phyloP scores from a whole-genome alignment of 2,113 vertebrate genomes.

The Chitala chitala region DNA sequence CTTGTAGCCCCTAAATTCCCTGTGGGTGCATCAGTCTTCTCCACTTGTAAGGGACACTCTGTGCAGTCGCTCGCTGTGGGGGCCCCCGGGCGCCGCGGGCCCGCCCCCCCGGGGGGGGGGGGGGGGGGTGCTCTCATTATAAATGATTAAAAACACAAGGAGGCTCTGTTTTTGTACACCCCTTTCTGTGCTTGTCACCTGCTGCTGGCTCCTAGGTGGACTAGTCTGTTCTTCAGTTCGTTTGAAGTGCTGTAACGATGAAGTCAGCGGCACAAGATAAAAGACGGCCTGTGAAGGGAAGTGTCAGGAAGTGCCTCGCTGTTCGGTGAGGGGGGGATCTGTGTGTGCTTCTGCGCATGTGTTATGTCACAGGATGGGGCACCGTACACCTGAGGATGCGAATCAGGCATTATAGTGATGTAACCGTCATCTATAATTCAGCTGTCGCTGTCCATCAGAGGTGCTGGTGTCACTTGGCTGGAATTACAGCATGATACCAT shows the following conservation, averaged over 20 bases:
- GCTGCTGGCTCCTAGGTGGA: background rate
- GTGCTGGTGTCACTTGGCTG: background rate
- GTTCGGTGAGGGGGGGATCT: too few species aligned
- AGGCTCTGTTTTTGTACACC: background rate
- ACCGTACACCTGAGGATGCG: too few species aligned
- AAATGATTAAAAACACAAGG: background rate
- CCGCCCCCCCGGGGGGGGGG: too few species aligned
- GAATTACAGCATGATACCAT: background rate
- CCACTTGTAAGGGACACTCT: too few species aligned
- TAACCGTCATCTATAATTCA: background rate
- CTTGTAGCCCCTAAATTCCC: too few species aligned
- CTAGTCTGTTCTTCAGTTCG: background rate
- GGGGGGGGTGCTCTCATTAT: background rate
- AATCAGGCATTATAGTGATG: background rate
- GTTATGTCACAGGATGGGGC: too few species aligned
- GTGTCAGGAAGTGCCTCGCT: background rate
- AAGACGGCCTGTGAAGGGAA: background rate
- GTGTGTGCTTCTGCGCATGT: background rate
- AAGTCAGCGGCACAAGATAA: background rate
- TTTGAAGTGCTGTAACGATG: background rate
- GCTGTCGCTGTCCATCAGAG: background rate
- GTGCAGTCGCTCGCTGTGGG: too few species aligned
- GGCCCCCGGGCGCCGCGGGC: too few species aligned
- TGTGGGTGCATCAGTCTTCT: too few species aligned
- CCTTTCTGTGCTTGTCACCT: background rate